phyloP scores from a whole-genome alignment of 2,888 invertebrate species.

The Clusia tigrina region DNA sequence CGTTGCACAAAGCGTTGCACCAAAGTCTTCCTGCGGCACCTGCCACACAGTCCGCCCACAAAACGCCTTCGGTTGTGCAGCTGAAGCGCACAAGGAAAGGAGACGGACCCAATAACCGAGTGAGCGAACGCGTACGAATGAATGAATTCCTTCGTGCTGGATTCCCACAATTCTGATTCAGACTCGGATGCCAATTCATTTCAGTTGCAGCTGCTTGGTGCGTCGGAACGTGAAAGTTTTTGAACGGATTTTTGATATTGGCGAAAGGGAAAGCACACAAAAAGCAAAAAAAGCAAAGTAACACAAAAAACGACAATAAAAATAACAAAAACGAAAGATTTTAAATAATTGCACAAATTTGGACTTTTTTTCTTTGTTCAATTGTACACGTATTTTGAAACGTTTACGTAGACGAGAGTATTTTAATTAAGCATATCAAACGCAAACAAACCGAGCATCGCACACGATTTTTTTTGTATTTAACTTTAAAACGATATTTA shows the following conservation, averaged over 20 bases:
- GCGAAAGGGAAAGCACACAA: slow-evolving; percentile 3
- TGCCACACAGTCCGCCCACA: slow-evolving; percentile 8
- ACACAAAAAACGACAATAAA: slow-evolving; percentile 5
- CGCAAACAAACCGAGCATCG: too few relatives aligned
- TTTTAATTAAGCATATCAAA: too few relatives aligned
- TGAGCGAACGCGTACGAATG: slow-evolving; percentile 17
- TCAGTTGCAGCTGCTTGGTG: slow-evolving; percentile 57
- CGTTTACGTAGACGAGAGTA: not conserved
- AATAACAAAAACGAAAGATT: slow-evolving; percentile 19
- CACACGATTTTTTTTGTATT: too few relatives aligned
- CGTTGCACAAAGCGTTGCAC: slow-evolving; percentile 8
- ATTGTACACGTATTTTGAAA: not conserved
- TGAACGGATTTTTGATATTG: not conserved
- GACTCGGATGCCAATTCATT: slow-evolving; percentile 40
- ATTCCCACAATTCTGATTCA: slow-evolving; percentile 24
- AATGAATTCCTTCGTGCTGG: slow-evolving; percentile 15
- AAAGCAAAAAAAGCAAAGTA: slow-evolving; percentile 8
- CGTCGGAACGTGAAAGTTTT: slow-evolving; percentile 42
- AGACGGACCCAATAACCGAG: slow-evolving; percentile 16
- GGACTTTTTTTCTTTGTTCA: not conserved
- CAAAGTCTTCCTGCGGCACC: slow-evolving; percentile 2
- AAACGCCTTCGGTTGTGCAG: not conserved
- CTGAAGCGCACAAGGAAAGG: slow-evolving; percentile 29
- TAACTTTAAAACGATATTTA: too few relatives aligned
- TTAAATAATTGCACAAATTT: not conserved